Evolutionary conservation across 2,888 invertebrate species (phyloP).

Genomic region (Cataglyphis cursor): DNA sequence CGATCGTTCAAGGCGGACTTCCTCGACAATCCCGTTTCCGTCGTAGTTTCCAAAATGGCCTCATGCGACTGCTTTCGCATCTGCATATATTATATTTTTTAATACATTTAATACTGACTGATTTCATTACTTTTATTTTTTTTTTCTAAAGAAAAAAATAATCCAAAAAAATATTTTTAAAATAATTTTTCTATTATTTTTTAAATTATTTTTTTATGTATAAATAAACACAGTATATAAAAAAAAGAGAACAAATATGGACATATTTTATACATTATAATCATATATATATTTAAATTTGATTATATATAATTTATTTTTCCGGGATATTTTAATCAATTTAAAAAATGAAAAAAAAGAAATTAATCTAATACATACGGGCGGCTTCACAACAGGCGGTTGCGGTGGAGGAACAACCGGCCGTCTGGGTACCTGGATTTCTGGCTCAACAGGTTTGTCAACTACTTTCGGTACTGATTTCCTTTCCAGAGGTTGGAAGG

Average conservation of each 20-base stretch:
- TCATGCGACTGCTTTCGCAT: constrained; percentile 92
- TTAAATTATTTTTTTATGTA: neutral
- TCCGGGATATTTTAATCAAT: neutral
- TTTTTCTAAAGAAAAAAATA: neutral
- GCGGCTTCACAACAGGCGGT: constrained; percentile 84
- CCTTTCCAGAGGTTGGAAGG: constrained; percentile 86
- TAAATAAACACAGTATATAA: too few relatives aligned
- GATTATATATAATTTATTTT: too few relatives aligned
- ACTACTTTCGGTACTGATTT: constrained; percentile 83
- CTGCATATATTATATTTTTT: constrained; percentile 66
- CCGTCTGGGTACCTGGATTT: constrained; percentile 85
- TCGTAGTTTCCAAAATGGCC: constrained; percentile 86
- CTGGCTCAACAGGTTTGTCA: constrained; percentile 85
- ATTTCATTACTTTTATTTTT: neutral
- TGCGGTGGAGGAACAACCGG: constrained; percentile 86
- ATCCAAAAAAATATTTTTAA: neutral
- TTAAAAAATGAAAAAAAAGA: neutral
- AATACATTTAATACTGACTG: neutral
- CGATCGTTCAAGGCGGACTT: constrained; percentile 95
- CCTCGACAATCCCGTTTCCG: constrained; percentile 89
- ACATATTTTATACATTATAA: too few relatives aligned
- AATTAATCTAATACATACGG: constrained; percentile 76
- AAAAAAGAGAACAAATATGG: too few relatives aligned
- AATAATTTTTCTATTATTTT: neutral
- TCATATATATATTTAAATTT: too few relatives aligned